Evolutionary conservation across 2,113 vertebrate species (phyloP).

Genomic region (Gambusia affinis): DNA sequence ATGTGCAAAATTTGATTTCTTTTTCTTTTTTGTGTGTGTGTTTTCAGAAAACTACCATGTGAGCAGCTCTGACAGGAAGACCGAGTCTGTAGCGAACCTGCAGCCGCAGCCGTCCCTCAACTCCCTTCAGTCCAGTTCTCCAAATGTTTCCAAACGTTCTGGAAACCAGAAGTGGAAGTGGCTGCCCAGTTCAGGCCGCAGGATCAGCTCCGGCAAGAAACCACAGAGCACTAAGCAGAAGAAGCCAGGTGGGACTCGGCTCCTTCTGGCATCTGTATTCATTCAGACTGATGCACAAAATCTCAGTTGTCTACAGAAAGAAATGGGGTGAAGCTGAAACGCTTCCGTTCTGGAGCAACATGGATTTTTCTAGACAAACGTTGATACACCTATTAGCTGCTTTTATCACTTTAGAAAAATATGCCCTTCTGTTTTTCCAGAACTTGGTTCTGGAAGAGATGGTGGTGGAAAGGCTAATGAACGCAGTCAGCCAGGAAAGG

Average conservation of each 20-base stretch:
- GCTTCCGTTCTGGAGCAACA: neutral
- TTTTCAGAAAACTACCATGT: constrained; percentile 86
- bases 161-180: constrained; percentile 98
- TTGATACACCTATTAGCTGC: neutral
- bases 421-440: constrained; percentile 33
- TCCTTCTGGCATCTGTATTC: too few species aligned
- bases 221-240: constrained; percentile 84
- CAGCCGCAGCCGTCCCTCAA: constrained; percentile 91
- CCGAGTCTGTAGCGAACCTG: constrained; percentile 92
- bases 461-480: constrained; percentile 91
- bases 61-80: constrained; percentile 88
- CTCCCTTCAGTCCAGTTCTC: constrained; percentile 92
- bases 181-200: constrained; percentile 93
- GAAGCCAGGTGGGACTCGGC: constrained; percentile 66
- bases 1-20: neutral
- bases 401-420: neutral
- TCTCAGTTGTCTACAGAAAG: too few species aligned
- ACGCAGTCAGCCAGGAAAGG: constrained; percentile 89
- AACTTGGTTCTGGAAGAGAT: constrained; percentile 69
- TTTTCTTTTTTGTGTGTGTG: neutral
- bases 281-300: too few species aligned
- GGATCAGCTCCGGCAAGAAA: constrained; percentile 91
- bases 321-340: too few species aligned
- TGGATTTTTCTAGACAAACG: neutral
- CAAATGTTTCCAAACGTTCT: constrained; percentile 89